A percentile compares a stretch with the other conserved stretches of the same genome.
These are phyloP conservation scores for Epirrhoe tristata DNA, from an alignment of 2,888 invertebrate species.

Conservation along the genomic window DNA sequence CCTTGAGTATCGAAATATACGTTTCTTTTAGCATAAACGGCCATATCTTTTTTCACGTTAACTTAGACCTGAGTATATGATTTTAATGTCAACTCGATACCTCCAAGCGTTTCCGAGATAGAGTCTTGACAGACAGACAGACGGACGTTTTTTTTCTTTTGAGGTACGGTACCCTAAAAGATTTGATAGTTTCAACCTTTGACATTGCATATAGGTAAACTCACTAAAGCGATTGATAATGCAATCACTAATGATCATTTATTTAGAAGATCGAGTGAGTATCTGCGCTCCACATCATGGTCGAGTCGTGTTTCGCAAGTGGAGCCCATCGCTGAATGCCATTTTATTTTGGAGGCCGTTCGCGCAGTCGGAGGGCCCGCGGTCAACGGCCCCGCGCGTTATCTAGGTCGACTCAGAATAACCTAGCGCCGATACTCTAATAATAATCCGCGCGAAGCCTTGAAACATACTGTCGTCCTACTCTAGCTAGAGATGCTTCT, in stretches of 20 bases:
- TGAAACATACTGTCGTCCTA: slow-evolving; percentile 72
- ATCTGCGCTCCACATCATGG: slow-evolving; percentile 70
- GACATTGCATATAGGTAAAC: background rate
- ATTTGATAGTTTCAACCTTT: background rate
- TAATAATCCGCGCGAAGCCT: slow-evolving; percentile 80
- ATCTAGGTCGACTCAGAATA: slow-evolving; percentile 85
- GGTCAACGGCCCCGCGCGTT: slow-evolving; percentile 83
- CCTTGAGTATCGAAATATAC: too few relatives aligned
- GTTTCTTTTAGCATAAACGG: too few relatives aligned
- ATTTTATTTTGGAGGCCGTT: slow-evolving; percentile 84
- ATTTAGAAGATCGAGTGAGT: slow-evolving; percentile 66
- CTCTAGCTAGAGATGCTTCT: slow-evolving; percentile 70
- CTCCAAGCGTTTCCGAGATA: too few relatives aligned
- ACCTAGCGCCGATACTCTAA: slow-evolving; percentile 85
- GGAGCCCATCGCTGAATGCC: slow-evolving; percentile 84
- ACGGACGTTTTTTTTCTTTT: too few relatives aligned
- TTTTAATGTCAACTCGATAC: too few relatives aligned
- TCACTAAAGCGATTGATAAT: slow-evolving; percentile 42
- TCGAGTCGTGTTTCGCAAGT: slow-evolving; percentile 81
- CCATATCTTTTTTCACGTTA: too few relatives aligned
- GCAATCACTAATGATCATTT: slow-evolving; percentile 61
- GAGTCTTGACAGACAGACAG: too few relatives aligned
- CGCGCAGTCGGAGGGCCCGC: slow-evolving; percentile 81
- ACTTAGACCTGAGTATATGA: too few relatives aligned
- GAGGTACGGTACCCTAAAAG: too few relatives aligned